These are phyloP conservation scores for Lepilemur ruficaudatus DNA, from an alignment of 2,797 vertebrate species.

Conservation along the genomic window DNA sequence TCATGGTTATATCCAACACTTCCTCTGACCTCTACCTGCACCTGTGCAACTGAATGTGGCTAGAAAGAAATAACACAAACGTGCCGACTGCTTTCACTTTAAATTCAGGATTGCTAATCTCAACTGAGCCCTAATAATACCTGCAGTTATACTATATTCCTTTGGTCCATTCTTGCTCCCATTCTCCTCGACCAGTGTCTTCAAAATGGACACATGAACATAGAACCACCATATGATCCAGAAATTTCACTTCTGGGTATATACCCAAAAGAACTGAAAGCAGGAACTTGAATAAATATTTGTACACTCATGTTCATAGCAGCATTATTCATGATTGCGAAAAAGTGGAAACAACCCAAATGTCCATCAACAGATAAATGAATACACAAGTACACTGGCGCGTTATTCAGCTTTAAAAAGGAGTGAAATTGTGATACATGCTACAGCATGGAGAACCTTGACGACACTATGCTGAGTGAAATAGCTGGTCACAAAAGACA, in stretches of 20 bases:
- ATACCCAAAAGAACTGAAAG: conserved; percentile 21
- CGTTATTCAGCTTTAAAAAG: background rate
- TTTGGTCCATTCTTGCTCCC: background rate
- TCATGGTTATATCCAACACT: background rate
- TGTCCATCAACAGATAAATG: background rate
- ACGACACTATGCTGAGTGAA: background rate
- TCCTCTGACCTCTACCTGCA: background rate
- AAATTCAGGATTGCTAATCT: conserved; percentile 15
- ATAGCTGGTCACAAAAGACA: background rate
- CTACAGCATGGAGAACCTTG: background rate
- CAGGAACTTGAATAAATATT: background rate
- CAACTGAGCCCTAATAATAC: background rate
- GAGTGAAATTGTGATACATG: background rate
- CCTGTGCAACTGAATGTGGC: background rate
- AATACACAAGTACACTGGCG: background rate
- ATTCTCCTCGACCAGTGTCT: background rate
- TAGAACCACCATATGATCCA: background rate
- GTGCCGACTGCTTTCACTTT: conserved; percentile 33
- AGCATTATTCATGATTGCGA: background rate
- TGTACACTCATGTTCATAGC: background rate
- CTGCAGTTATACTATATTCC: background rate
- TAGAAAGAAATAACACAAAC: background rate
- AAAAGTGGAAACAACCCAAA: background rate
- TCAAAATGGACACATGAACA: background rate
- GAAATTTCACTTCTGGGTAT: background rate